These are phyloP conservation scores for Pseudoatta argentina DNA, from an alignment of 1,140 invertebrate species.

Conservation along the genomic window DNA sequence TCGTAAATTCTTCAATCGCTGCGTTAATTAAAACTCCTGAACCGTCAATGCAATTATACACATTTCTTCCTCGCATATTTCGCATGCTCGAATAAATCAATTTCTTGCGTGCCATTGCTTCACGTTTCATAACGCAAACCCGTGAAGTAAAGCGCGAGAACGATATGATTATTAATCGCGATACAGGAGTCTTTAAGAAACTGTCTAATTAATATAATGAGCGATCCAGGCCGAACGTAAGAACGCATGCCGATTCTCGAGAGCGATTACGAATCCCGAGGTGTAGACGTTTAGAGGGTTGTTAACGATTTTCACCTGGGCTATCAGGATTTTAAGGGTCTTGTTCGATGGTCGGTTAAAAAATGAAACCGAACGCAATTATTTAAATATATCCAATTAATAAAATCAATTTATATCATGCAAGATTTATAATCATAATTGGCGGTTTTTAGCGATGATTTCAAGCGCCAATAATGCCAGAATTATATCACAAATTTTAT, in stretches of 20 bases:
- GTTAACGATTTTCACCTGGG: no score
- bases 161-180: neutral
- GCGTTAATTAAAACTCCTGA: neutral
- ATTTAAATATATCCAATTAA: no score
- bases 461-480: no score
- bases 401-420: no score
- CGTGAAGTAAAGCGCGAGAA: neutral
- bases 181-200: neutral
- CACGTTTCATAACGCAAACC: neutral
- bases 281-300: neutral
- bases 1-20: conserved; percentile 4
- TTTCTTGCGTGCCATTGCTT: neutral
- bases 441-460: no score
- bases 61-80: no score
- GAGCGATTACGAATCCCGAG: conserved; percentile 67
- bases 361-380: no score
- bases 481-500: no score
- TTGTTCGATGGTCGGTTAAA: no score
- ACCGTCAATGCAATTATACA: neutral
- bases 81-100: neutral
- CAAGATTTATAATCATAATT: no score
- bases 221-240: conserved; percentile 26
- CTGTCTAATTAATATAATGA: neutral
- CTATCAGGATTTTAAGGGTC: no score
- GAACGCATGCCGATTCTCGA: conserved; percentile 63